phyloP scores from a whole-genome alignment of 2,888 invertebrate genomes.

The Anoncus sp. region DNA sequence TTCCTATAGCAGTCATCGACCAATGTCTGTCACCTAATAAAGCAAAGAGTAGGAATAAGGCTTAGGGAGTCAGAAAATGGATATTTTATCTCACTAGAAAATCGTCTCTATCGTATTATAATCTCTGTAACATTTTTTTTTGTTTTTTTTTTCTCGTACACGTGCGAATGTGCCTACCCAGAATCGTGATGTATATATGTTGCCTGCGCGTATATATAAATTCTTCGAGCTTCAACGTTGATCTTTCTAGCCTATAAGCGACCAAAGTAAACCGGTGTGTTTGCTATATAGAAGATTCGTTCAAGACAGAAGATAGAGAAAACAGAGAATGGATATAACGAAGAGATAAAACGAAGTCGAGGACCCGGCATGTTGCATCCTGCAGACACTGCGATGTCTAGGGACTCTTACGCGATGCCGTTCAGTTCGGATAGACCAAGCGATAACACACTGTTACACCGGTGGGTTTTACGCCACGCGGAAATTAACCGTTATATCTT shows the following conservation, averaged over 20 bases:
- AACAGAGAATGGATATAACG: conserved; percentile 42
- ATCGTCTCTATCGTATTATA: too few species aligned
- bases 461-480: conserved; percentile 74
- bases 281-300: conserved; percentile 29
- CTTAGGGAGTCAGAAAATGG: too few species aligned
- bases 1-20: too few species aligned
- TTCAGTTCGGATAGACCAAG: conserved; percentile 78
- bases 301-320: conserved; percentile 22
- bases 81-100: too few species aligned
- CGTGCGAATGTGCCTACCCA: background rate
- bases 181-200: background rate
- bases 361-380: conserved; percentile 70
- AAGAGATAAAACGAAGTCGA: conserved; percentile 30
- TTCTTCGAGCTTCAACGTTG: too few species aligned
- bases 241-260: conserved; percentile 4
- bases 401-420: conserved; percentile 69
- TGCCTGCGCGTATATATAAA: background rate
- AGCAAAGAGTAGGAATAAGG: too few species aligned
- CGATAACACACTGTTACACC: conserved; percentile 75
- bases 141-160: too few species aligned
- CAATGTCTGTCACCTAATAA: too few species aligned
- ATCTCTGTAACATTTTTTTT: too few species aligned
- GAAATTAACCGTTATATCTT: conserved; percentile 82
- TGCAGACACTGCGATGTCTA: conserved; percentile 70
- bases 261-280: background rate